A percentile compares a stretch with the other conserved stretches of the same genome.
phyloP scores from a whole-genome alignment of 92 coral and sea anemone genomes.

The Palythoa grandiflora region DNA sequence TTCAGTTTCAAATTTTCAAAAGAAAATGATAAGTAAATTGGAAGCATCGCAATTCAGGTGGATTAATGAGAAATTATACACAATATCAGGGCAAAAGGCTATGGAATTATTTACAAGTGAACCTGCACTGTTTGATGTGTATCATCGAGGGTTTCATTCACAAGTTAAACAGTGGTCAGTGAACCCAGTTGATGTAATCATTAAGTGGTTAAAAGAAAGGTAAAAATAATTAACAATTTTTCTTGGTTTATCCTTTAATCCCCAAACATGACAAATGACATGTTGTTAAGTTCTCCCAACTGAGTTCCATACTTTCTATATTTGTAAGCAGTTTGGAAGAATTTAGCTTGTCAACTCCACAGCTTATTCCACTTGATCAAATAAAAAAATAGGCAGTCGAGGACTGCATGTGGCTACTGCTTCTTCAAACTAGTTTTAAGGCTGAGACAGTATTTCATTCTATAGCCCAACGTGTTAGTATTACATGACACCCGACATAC shows the following conservation, averaged over 20 bases:
- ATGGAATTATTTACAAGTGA: constrained; percentile 75
- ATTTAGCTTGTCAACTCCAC: too few relatives aligned
- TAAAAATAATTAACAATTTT: not conserved
- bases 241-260: not conserved
- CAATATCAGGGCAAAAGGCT: constrained; percentile 83
- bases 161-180: constrained; percentile 97
- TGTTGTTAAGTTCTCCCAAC: too few relatives aligned
- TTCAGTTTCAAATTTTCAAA: constrained; percentile 63
- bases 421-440: too few relatives aligned
- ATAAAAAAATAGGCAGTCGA: too few relatives aligned
- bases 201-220: constrained; percentile 94
- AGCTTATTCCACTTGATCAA: too few relatives aligned
- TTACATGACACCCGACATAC: too few relatives aligned
- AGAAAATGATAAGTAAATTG: constrained; percentile 82
- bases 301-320: too few relatives aligned
- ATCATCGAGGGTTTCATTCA: constrained; percentile 89
- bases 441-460: too few relatives aligned
- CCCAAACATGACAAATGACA: too few relatives aligned
- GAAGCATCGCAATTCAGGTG: constrained; percentile 95
- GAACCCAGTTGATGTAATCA: constrained; percentile 90
- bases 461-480: too few relatives aligned
- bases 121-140: constrained; percentile 83
- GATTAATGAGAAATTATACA: constrained; percentile 95
- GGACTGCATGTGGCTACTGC: too few relatives aligned
- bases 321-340: too few relatives aligned